These are phyloP conservation scores for Metopolophium dirhodum DNA, from an alignment of 1,140 invertebrate species.

Conservation along the genomic window DNA sequence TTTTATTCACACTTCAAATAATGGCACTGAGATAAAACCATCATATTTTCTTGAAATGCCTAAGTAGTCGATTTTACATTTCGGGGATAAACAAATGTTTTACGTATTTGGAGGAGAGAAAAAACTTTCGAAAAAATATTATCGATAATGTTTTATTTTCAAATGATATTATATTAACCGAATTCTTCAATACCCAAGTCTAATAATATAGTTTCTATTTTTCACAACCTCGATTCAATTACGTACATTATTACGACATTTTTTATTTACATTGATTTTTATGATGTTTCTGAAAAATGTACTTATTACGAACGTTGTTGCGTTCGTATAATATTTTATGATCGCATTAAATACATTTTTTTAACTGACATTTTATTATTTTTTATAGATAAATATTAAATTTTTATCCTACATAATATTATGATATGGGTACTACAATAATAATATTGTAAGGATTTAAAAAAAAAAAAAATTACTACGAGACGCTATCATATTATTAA, in stretches of 20 bases:
- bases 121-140: no score
- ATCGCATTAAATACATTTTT: not conserved
- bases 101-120: no score
- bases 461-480: not conserved
- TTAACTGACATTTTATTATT: not conserved
- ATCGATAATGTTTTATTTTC: not conserved
- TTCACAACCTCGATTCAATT: not conserved
- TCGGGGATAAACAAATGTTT: no score
- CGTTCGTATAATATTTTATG: not conserved
- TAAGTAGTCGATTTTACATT: no score
- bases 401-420: not conserved
- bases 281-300: not conserved
- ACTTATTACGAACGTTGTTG: not conserved
- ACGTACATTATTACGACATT: not conserved
- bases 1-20: no score
- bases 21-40: no score
- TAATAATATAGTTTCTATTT: not conserved
- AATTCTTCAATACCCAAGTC: not conserved
- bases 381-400: not conserved
- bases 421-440: not conserved
- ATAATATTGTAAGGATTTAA: not conserved
- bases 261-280: not conserved
- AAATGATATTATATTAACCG: not conserved
- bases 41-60: no score
- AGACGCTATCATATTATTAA: not conserved